Conservation (phyloP, 2,888 invertebrate species). For the Chalcosyrphus nemorum region DNA sequence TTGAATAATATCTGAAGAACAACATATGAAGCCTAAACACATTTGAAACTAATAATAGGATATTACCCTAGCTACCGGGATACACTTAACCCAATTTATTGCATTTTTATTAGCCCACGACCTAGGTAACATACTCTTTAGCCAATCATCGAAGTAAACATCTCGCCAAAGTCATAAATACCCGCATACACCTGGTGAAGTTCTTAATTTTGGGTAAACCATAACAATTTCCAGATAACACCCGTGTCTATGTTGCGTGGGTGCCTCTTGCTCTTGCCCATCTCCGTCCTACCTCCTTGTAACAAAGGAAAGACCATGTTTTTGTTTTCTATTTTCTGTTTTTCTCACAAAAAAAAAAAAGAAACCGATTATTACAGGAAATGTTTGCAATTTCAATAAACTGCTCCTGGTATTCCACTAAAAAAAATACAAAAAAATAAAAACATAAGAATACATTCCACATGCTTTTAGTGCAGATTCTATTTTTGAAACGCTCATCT, state of each 20-base stretch:
- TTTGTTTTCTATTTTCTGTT: constrained; percentile 1
- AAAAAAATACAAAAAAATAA: too few species aligned
- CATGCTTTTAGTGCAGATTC: constrained; percentile 44
- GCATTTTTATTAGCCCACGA: constrained; percentile 23
- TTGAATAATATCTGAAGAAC: not conserved
- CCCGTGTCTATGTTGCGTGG: not conserved
- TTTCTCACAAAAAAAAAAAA: too few species aligned
- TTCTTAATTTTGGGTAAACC: constrained; percentile 23
- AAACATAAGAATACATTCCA: constrained; percentile 29
- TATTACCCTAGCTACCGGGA: not conserved
- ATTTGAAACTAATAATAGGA: not conserved
- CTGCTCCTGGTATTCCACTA: constrained; percentile 52
- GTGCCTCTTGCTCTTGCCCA: too few species aligned
- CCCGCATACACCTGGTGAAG: constrained; percentile 22
- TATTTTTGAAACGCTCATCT: constrained; percentile 53
- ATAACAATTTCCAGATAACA: constrained; percentile 25
- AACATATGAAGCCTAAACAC: not conserved
- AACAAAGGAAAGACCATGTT: constrained; percentile 4
- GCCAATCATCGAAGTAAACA: constrained; percentile 55
- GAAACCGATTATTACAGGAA: constrained; percentile 50
- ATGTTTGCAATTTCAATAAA: constrained; percentile 48
- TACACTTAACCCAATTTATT: constrained; percentile 39
- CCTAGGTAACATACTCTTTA: constrained; percentile 33
- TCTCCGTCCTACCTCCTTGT: not conserved
- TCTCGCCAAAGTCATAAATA: constrained; percentile 53